Evolutionary conservation across 1,140 invertebrate species (phyloP).

Genomic region (Caerostris darwini): DNA sequence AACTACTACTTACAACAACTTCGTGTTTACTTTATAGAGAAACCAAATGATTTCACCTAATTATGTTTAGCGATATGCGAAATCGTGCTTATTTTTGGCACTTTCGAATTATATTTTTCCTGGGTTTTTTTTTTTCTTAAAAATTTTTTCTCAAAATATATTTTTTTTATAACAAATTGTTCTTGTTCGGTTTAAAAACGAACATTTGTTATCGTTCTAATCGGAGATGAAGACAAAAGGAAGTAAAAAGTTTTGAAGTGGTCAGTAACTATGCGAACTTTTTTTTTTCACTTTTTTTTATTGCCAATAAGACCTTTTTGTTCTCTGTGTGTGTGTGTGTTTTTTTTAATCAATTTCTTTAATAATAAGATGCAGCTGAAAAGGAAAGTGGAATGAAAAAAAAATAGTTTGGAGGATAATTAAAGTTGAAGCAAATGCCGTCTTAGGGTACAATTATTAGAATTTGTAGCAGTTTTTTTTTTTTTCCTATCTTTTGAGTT

Average conservation of each 20-base stretch:
- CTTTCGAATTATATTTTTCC: not conserved
- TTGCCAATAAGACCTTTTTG: not conserved
- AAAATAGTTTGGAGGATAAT: conserved; percentile 6
- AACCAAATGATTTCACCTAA: conserved; percentile 54
- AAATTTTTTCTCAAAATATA: too few relatives aligned
- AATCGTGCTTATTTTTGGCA: conserved; percentile 19
- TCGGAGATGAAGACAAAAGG: conserved; percentile 5
- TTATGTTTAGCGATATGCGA: conserved; percentile 42
- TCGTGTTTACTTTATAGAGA: conserved; percentile 19
- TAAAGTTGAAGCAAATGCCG: conserved; percentile 25
- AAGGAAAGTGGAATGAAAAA: not conserved
- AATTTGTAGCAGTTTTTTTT: not conserved
- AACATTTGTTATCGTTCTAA: conserved; percentile 44
- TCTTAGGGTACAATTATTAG: conserved; percentile 3
- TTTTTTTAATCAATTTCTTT: conserved; percentile 4
- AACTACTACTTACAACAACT: not conserved
- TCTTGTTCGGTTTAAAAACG: not conserved
- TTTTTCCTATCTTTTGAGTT: not conserved
- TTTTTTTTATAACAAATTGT: too few relatives aligned
- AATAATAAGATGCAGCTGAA: conserved; percentile 15
- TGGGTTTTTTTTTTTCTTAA: not conserved
- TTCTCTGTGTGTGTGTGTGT: not conserved
- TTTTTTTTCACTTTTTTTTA: not conserved
- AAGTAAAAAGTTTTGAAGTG: not conserved
- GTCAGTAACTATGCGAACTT: not conserved